Percentiles rank a stretch among this genome's conserved stretches.
Evolutionary conservation across 2,888 invertebrate genomes (phyloP).

Genomic region (Limenitis camilla): DNA sequence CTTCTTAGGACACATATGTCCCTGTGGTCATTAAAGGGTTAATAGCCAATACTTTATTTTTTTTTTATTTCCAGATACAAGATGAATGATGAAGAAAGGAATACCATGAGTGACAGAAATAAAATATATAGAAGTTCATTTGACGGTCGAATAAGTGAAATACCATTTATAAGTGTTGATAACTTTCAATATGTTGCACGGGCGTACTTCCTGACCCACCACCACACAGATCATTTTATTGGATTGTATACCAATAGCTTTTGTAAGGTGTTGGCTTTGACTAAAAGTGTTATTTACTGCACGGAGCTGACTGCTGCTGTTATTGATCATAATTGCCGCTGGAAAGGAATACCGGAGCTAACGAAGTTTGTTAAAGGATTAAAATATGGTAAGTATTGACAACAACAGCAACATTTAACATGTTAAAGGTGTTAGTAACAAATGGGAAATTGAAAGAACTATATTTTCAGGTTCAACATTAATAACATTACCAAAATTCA

Average conservation of each 20-base stretch:
- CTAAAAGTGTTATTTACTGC: conserved; percentile 37
- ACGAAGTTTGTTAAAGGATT: conserved; percentile 33
- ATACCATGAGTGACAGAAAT: neutral
- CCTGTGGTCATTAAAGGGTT: too few relatives aligned
- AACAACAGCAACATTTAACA: too few relatives aligned
- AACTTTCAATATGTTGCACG: conserved; percentile 66
- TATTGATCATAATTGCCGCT: conserved; percentile 28
- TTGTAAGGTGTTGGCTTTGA: conserved; percentile 20
- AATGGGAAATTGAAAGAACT: too few relatives aligned
- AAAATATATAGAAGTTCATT: conserved; percentile 54
- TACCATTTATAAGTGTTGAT: conserved; percentile 77
- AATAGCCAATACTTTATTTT: too few relatives aligned
- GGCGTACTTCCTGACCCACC: conserved; percentile 79
- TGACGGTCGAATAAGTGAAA: conserved; percentile 73
- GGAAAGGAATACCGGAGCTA: conserved; percentile 4
- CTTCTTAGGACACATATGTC: too few relatives aligned
- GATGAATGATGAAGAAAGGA: too few relatives aligned
- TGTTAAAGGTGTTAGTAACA: too few relatives aligned
- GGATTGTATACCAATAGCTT: conserved; percentile 51
- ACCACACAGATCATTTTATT: conserved; percentile 77
- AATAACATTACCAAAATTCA: conserved; percentile 25
- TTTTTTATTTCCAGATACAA: too few relatives aligned
- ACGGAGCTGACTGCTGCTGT: conserved; percentile 38
- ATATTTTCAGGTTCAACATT: conserved; percentile 40
- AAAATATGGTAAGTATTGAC: conserved; percentile 34